phyloP scores from a whole-genome alignment of 2,888 invertebrate species.

The Drosophila histrio region DNA sequence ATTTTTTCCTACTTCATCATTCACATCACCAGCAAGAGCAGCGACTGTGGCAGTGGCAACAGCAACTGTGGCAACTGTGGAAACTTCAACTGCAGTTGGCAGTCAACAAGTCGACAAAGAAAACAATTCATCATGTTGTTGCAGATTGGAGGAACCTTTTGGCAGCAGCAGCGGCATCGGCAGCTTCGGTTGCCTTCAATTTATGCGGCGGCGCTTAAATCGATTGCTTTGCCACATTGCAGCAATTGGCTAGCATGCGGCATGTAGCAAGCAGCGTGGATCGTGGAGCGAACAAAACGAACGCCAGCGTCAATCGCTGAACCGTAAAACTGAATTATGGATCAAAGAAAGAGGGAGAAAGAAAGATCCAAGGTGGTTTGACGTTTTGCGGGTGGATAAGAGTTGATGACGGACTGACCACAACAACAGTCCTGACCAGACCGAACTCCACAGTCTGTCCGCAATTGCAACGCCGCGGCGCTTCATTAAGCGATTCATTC shows the following conservation, averaged over 20 bases:
- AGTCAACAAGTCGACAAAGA: constrained; percentile 78
- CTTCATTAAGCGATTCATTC: constrained; percentile 80
- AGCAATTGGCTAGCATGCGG: constrained; percentile 63
- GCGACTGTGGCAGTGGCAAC: constrained; percentile 6
- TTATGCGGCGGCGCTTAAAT: constrained; percentile 80
- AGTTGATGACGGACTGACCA: constrained; percentile 65
- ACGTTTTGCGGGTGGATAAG: constrained; percentile 73
- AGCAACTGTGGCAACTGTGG: constrained; percentile 12
- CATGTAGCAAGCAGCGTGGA: constrained; percentile 19
- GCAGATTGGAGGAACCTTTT: constrained; percentile 73
- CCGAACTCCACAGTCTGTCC: constrained; percentile 16
- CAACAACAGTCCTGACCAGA: constrained; percentile 40
- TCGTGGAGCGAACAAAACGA: constrained; percentile 21
- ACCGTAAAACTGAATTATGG: constrained; percentile 78
- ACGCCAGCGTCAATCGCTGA: constrained; percentile 57
- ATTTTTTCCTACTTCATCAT: constrained; percentile 75
- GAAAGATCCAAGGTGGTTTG: constrained; percentile 20
- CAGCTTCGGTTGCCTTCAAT: constrained; percentile 60
- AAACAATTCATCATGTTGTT: constrained; percentile 78
- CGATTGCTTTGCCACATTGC: constrained; percentile 80
- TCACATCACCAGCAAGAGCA: constrained; percentile 51
- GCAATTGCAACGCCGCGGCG: constrained; percentile 49
- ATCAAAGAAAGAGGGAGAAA: constrained; percentile 12
- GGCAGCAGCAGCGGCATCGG: constrained; percentile 22
- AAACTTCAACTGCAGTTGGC: constrained; percentile 40